Evolutionary conservation across 2,888 invertebrate species (phyloP), one percentile per base, ranked within the genome.

Genomic region (Urechis unicinctus): DNA sequence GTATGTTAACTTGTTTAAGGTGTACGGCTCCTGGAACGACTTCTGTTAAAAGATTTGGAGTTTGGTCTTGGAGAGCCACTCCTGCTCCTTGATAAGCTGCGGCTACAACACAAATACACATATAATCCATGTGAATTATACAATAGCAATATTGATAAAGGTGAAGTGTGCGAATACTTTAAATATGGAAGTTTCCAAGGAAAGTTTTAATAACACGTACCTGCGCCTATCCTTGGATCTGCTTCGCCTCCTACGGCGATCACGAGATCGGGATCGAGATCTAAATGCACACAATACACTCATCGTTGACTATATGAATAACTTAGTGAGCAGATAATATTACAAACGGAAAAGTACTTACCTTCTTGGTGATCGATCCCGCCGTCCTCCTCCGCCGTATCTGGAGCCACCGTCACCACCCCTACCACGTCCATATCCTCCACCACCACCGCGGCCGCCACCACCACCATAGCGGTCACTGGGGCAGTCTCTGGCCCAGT

Each of bases 401-500:
- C 9, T 13, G 36, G 9, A 36, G 36, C 36, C 36, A 36, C 36
- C 36, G 36, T 17, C 36, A 36, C 36, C 36, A 36, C 36, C 36
- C 17, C 36, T 17, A 36, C 36, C 36, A 17, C 36, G 36, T 9
- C 17, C 36, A 36, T 17, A 9, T 13, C 17, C 9, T 17, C 36
- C 36, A 17, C 36, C 36, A 13, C 36, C 36, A 36, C 36, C 9
- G 36, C 17, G 9, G 9, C 36, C 36, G 36, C 17, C 36, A 13
- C 36, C 36, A 36, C 36, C 36, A 28, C 70, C 68, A 45, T 56
- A 52, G 28, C 65, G 61, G 50, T 70, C 72, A 50, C 76, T 74
- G 21, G 77, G 77, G 61, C 78, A 79, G 61, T 79, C 78, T 42
- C 78, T 59, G 1, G 78, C 78, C 76, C 75, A 78, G 60, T 79